These are phyloP conservation scores for Nymphalis urticae DNA, from an alignment of 2,888 invertebrate species.

Conservation along the genomic window DNA sequence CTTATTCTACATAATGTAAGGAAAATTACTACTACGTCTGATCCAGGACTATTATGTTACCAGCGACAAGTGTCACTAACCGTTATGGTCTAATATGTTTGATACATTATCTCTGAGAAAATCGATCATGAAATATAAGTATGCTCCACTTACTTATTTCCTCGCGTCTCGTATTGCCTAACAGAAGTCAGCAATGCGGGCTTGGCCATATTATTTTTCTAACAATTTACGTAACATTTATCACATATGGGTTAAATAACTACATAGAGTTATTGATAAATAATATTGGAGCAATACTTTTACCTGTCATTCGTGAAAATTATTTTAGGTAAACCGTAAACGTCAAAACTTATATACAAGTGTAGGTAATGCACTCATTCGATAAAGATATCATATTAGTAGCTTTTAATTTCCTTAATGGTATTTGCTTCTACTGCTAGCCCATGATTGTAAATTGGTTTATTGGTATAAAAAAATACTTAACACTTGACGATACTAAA, in stretches of 20 bases:
- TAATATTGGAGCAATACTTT: conserved; percentile 4
- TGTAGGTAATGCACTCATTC: too few relatives aligned
- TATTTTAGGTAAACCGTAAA: not conserved
- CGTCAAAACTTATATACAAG: too few relatives aligned
- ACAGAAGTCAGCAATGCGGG: conserved; percentile 34
- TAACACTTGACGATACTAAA: not conserved
- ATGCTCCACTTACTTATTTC: conserved; percentile 37
- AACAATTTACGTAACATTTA: conserved; percentile 17
- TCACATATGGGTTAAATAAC: conserved; percentile 8
- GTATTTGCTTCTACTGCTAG: too few relatives aligned
- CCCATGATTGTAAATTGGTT: too few relatives aligned
- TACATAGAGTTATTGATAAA: not conserved
- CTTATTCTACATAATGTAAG: not conserved
- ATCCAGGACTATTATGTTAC: conserved; percentile 30
- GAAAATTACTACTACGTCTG: conserved; percentile 19
- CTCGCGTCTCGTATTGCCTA: conserved; percentile 35
- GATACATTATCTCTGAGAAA: conserved; percentile 39
- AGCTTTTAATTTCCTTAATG: too few relatives aligned
- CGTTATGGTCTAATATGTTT: conserved; percentile 41
- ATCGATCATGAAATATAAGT: conserved; percentile 39
- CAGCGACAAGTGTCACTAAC: conserved; percentile 33
- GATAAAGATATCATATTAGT: too few relatives aligned
- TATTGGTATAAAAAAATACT: not conserved
- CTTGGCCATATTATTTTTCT: conserved; percentile 30
- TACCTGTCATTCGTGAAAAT: not conserved